Conservation (phyloP, 1,140 invertebrate genomes). For the Pseudomyrmex pallidus region DNA sequence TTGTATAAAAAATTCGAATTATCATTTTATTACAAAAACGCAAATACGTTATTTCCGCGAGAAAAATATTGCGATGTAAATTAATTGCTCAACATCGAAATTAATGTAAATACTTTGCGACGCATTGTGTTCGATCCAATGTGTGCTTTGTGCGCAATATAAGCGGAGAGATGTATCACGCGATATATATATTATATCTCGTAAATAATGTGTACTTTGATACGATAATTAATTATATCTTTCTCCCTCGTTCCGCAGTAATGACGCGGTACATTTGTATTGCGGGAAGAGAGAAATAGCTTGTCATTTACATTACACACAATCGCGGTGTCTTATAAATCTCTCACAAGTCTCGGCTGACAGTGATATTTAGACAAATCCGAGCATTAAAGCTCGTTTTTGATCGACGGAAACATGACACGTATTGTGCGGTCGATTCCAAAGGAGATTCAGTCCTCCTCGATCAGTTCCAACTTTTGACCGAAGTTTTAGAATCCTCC, state of each 20-base stretch:
- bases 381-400: conserved; percentile 9
- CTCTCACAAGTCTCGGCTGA: neutral
- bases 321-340: conserved; percentile 8
- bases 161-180: no score
- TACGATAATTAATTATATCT: neutral
- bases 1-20: no score
- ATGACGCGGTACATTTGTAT: neutral
- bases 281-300: neutral
- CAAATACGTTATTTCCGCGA: no score
- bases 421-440: conserved; percentile 16
- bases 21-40: no score
- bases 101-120: neutral
- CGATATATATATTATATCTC: no score
- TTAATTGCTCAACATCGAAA: neutral
- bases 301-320: conserved; percentile 26
- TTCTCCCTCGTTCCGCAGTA: neutral
- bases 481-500: conserved; percentile 55
- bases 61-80: neutral
- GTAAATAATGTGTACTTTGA: no score
- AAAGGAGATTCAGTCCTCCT: conserved; percentile 13
- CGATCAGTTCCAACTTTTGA: conserved; percentile 51
- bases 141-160: no score
- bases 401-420: conserved; percentile 3
- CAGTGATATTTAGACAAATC: neutral
- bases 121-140: no score